Percentiles rank a stretch among this genome's conserved stretches.
These are phyloP conservation scores for Antechinus stuartii DNA, from an alignment of 2,113 vertebrate genomes.

Conservation along the genomic window DNA sequence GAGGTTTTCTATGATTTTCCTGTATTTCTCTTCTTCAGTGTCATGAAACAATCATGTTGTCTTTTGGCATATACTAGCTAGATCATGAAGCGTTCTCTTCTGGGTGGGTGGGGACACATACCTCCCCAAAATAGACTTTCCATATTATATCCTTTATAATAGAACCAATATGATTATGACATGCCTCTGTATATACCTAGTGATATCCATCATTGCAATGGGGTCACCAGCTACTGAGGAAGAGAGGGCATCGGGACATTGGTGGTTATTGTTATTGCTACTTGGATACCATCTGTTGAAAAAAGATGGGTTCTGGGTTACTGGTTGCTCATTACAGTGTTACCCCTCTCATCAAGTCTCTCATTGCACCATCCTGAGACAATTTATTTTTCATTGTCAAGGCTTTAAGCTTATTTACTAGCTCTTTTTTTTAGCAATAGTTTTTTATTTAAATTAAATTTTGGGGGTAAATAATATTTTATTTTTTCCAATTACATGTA, in stretches of 20 bases:
- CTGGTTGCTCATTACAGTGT: not conserved
- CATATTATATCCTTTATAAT: not conserved
- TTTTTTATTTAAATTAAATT: too few species aligned
- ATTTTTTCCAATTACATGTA: too few species aligned
- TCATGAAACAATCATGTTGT: not conserved
- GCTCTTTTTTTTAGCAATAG: not conserved
- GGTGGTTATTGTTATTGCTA: not conserved
- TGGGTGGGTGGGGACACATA: not conserved
- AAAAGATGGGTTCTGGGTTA: not conserved
- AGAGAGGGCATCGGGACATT: not conserved
- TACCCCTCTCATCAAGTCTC: not conserved
- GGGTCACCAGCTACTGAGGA: not conserved
- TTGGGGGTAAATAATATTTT: too few species aligned
- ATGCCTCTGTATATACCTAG: not conserved
- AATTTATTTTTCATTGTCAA: not conserved
- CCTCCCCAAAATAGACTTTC: not conserved
- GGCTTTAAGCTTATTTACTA: not conserved
- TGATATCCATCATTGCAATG: not conserved
- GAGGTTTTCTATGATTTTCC: not conserved
- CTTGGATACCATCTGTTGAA: not conserved
- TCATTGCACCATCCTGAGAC: not conserved
- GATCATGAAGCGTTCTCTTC: not conserved
- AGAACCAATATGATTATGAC: not conserved
- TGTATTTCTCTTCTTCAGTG: not conserved
- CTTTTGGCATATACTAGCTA: not conserved